Conservation (phyloP, 2,113 vertebrate species). For the Opisthocomus hoazin region DNA sequence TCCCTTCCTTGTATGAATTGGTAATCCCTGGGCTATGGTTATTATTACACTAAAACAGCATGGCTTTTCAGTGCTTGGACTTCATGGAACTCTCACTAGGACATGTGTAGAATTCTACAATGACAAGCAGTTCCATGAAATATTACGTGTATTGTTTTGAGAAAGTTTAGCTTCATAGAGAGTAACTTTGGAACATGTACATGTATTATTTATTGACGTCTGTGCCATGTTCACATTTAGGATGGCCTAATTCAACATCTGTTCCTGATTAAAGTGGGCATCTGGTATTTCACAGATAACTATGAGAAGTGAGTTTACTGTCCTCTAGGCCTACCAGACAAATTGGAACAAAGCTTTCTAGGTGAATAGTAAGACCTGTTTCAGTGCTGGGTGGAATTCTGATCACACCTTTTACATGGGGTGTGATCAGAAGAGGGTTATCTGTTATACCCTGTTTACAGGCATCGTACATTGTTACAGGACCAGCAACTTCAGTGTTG, state of each 20-base stretch:
- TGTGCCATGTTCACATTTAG: background rate
- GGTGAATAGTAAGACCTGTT: background rate
- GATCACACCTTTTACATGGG: background rate
- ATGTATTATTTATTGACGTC: background rate
- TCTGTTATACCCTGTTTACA: background rate
- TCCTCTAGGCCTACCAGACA: background rate
- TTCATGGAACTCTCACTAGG: background rate
- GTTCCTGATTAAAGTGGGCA: background rate
- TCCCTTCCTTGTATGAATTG: background rate
- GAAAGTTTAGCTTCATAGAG: background rate
- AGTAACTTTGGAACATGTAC: background rate
- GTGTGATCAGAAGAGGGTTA: background rate
- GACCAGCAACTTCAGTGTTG: background rate
- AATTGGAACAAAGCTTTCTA: background rate
- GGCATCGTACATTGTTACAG: too few species aligned
- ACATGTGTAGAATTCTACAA: background rate
- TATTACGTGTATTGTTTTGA: background rate
- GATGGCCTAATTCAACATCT: conserved; percentile 16
- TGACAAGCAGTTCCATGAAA: background rate
- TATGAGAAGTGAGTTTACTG: background rate
- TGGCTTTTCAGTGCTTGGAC: background rate
- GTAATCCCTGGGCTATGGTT: background rate
- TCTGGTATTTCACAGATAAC: conserved; percentile 17
- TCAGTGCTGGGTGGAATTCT: background rate
- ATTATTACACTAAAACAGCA: background rate